phyloP scores from a whole-genome alignment of 2,113 vertebrate species.

The Daubentonia madagascariensis region DNA sequence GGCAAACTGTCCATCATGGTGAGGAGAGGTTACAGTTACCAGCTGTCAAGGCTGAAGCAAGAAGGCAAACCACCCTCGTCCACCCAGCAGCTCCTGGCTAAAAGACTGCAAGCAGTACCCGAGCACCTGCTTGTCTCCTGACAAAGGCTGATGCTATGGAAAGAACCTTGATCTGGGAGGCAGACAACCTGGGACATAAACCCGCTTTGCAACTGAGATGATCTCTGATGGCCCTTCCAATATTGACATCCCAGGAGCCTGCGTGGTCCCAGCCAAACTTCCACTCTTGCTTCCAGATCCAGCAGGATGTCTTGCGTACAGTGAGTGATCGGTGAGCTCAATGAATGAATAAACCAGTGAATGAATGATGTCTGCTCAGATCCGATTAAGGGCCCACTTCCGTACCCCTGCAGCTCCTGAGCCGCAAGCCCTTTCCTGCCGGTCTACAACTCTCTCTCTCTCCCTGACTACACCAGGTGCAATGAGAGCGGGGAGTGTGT shows the following conservation, averaged over 20 bases:
- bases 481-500: neutral
- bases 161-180: neutral
- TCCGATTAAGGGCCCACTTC: neutral
- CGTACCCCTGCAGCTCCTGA: neutral
- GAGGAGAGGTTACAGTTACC: neutral
- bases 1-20: neutral
- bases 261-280: neutral
- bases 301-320: neutral
- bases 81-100: neutral
- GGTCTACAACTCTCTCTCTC: neutral
- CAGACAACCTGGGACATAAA: neutral
- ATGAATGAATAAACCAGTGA: neutral
- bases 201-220: neutral
- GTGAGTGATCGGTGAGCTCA: neutral
- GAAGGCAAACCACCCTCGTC: neutral
- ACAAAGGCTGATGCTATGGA: neutral
- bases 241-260: neutral
- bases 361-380: neutral
- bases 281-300: neutral
- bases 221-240: neutral
- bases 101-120: neutral
- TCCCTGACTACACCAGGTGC: neutral
- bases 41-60: neutral
- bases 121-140: neutral
- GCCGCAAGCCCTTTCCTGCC: neutral